Base-by-base conservation (phyloP, 2,888 invertebrate species). In the Glyphotaelius pellucidus region DNA sequence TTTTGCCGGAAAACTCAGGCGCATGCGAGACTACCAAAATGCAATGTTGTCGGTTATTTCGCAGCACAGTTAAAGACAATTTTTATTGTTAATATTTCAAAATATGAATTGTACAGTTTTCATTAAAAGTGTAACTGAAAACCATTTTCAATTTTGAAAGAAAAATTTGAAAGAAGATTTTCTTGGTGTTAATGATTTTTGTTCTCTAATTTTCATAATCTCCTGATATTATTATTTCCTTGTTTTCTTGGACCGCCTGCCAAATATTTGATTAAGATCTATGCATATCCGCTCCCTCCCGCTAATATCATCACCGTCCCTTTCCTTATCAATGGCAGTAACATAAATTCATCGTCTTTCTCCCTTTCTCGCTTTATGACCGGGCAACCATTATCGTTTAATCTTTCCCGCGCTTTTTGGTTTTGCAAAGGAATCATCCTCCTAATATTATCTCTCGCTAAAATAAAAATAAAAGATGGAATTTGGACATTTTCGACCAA, bases 181-280 rank as follows among this genome's bases (percentile, higher is more conserved):
- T n/a, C 38, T 42, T 14, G 14, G 12, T 42, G 42, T 19, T 5
- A 9, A 25, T 67, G 25, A 67, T 67, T 19, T 25, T 25, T 67
- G 25, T 25, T 67, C n/a, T 67, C 5, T 11, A n/a, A 25, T 67
- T n/a, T 67, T n/a, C 5, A 67, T 67, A 67, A 67, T 67, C 67
- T 19, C 52, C 25, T 32, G 88, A 52, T 81, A 30, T 4, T 81
- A 81, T 90, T 90, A 90, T 90, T 90, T 89, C 19, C 89, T 80
- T 80, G 35, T 81, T 81, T 89, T 42, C 90, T 67, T 32, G 38
- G 79, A 35, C 89, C 90, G 80, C 31, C 81, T 81, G 47, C 81
- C 90, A 90, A 90, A 90, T 90, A 90, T 90, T 90, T 90, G 90
- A 90, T 90, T 90, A 90, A 90, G 90, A 90, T 90, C 90, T 52